Percentiles rank a stretch among this genome's conserved stretches.
phyloP scores from a whole-genome alignment of 2,797 vertebrate genomes.

The Danio tinwini region DNA sequence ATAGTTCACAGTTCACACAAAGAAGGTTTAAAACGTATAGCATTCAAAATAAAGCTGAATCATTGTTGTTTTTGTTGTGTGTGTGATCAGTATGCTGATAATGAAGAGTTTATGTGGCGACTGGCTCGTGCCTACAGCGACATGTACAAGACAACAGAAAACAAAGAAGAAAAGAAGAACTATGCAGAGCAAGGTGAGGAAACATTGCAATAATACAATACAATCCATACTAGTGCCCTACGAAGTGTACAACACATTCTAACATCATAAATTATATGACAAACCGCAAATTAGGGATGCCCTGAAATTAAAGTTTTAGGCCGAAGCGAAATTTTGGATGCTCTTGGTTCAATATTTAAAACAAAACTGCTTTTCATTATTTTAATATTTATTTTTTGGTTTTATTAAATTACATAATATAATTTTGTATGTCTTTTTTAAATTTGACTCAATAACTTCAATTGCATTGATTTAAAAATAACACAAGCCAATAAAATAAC shows the following conservation, averaged over 20 bases:
- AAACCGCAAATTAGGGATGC: background rate
- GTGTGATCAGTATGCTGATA: slow-evolving; percentile 79
- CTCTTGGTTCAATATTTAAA: no score
- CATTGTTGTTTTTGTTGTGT: slow-evolving; percentile 4
- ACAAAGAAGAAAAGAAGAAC: slow-evolving; percentile 78
- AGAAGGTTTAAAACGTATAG: background rate
- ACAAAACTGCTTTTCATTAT: no score
- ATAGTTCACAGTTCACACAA: background rate
- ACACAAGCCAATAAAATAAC: no score
- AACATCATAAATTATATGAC: background rate
- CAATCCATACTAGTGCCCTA: background rate
- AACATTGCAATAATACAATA: background rate
- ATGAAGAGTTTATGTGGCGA: slow-evolving; percentile 89
- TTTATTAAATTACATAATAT: no score
- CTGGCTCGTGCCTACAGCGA: slow-evolving; percentile 90
- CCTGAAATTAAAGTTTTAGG: no score
- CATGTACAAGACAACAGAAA: slow-evolving; percentile 80
- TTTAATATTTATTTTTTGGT: no score
- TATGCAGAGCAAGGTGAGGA: slow-evolving; percentile 79
- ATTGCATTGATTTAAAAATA: no score
- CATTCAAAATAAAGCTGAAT: background rate
- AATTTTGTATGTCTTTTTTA: no score
- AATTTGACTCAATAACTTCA: no score
- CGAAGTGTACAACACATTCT: background rate
- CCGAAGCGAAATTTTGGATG: no score